Evolutionary conservation across 2,113 vertebrate species (phyloP), one percentile per base, ranked within the genome.

Genomic region (Misgurnus mizolepis): DNA sequence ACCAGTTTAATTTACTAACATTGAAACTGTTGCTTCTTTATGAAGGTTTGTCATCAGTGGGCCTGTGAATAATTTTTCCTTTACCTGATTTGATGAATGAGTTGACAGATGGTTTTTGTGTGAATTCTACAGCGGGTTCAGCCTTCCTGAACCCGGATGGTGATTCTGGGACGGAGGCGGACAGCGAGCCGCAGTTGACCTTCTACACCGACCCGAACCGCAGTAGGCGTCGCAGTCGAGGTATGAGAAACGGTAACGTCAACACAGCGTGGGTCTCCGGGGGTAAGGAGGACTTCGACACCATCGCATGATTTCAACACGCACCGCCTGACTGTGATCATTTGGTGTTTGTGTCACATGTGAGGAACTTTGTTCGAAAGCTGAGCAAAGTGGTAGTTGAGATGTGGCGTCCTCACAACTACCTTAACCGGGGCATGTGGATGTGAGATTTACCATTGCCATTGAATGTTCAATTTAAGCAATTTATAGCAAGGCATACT

Each of bases 191-290:
- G 81, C 98, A 99, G 91, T 93, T 99, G 89, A 96, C 97, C 83
- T 99, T 99, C 92, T 99, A 99, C 91, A 99, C 98, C 0, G 98
- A 99, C 86, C 98, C 98, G 22, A 97, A 97, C 0, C 92, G 98
- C 88, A 99, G 97, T 89, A 92, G 96, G 39, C 93, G 96, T 78
- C 96, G 97, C 80, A 98, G 95, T 90, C 92, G 98, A 95, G 97
- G 97, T 97, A 93, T 79, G 76, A 87, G 92, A 91, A 94, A 93
- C 18, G 93, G 93, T 91, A 92, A 93, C 78, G 89, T 89, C 90
- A 93, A 90, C 93, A 89, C 90, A 86, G 92, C 92, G 83, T 93
- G 92, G 93, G 93, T 91, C 90, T 92, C 92, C 70, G 93, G 93
- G 92, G 93, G 93, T 94, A 94, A 93, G 93, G 83, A 92, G 83